Evolutionary conservation across 2,113 vertebrate species (phyloP).

Genomic region (Elgaria multicarinata): DNA sequence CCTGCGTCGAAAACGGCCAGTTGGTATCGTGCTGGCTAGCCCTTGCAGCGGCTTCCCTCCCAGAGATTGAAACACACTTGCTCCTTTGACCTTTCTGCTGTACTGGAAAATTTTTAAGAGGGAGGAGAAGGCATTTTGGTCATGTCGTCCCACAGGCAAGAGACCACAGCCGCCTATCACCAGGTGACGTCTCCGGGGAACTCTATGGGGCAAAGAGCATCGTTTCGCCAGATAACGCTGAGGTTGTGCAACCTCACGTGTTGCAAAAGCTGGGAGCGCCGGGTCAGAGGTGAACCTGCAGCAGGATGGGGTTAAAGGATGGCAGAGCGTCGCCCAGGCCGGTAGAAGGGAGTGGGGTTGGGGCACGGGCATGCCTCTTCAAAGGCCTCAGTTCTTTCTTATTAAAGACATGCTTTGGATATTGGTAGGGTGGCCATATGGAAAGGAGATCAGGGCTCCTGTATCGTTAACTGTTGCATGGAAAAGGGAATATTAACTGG

Average conservation of each 20-base stretch:
- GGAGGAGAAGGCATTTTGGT: conserved; percentile 38
- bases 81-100: conserved; percentile 39
- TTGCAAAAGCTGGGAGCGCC: conserved; percentile 52
- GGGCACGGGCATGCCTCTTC: conserved; percentile 1
- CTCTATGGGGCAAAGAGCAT: conserved; percentile 69
- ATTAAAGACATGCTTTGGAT: neutral
- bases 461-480: too few species aligned
- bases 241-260: conserved; percentile 62
- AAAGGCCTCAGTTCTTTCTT: neutral
- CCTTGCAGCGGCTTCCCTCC: neutral
- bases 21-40: neutral
- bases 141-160: conserved; percentile 50
- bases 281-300: conserved; percentile 65
- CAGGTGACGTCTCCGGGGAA: conserved; percentile 54
- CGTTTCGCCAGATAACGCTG: conserved; percentile 47
- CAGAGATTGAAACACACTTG: neutral
- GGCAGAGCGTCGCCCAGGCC: conserved; percentile 36
- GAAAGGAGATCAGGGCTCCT: too few species aligned
- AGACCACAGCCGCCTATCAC: conserved; percentile 48
- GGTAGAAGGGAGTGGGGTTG: conserved; percentile 24
- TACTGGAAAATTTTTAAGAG: conserved; percentile 55
- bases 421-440: too few species aligned
- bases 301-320: conserved; percentile 47
- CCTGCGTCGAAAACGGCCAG: neutral
- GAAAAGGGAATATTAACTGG: too few species aligned